Conservation (phyloP, 2,888 invertebrate species). For the Melanostoma mellinum region DNA sequence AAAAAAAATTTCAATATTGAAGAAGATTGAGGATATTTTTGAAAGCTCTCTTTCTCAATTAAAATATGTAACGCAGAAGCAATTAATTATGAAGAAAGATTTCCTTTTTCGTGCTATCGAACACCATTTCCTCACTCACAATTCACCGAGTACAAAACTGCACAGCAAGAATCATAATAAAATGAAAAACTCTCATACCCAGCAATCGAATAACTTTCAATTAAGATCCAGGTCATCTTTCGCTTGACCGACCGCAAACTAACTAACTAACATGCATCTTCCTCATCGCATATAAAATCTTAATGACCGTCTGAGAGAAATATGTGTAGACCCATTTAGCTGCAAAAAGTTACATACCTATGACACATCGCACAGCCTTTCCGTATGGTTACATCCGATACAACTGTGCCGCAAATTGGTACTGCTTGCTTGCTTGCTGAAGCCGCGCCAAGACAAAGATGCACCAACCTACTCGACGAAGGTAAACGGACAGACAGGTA, state of each 20-base stretch:
- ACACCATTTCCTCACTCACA: too few relatives aligned
- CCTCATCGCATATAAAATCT: slow-evolving; percentile 38
- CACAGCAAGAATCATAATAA: not conserved
- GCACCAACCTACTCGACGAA: slow-evolving; percentile 13
- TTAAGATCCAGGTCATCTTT: slow-evolving; percentile 37
- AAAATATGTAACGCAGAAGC: too few relatives aligned
- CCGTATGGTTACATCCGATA: slow-evolving; percentile 51
- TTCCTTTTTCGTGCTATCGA: too few relatives aligned
- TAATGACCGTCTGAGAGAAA: slow-evolving; percentile 31
- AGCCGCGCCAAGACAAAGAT: slow-evolving; percentile 3
- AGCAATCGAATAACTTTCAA: slow-evolving; percentile 25
- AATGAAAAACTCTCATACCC: slow-evolving; percentile 6
- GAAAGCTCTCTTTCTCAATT: too few relatives aligned
- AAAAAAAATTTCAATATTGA: too few relatives aligned
- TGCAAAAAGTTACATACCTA: slow-evolving; percentile 43
- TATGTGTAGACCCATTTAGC: slow-evolving; percentile 53
- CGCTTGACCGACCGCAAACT: slow-evolving; percentile 28
- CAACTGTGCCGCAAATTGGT: slow-evolving; percentile 59
- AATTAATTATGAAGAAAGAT: too few relatives aligned
- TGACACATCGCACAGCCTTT: slow-evolving; percentile 53
- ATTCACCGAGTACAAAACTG: too few relatives aligned
- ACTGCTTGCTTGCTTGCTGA: slow-evolving; percentile 34
- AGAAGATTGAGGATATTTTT: too few relatives aligned
- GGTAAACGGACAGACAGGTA: slow-evolving; percentile 21
- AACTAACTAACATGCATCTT: slow-evolving; percentile 24